A percentile compares a stretch with the other conserved stretches of the same genome.
These are phyloP conservation scores for Garrulus glandarius DNA, from an alignment of 2,797 vertebrate species.

Conservation along the genomic window DNA sequence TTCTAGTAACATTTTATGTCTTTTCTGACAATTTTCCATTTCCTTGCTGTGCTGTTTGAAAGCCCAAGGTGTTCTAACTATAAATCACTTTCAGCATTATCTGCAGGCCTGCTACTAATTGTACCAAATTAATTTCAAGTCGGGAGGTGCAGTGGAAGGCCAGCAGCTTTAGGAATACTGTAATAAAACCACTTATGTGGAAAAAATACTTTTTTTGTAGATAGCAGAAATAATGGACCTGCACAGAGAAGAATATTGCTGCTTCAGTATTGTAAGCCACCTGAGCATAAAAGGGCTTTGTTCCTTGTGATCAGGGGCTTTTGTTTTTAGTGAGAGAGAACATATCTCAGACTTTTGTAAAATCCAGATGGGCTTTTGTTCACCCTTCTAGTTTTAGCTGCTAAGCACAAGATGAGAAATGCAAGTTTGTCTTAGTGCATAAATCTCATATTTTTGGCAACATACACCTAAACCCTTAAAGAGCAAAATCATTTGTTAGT, in stretches of 20 bases:
- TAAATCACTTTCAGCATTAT: background rate
- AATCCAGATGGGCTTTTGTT: background rate
- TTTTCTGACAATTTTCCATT: background rate
- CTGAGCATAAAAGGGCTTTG: background rate
- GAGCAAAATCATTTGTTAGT: background rate
- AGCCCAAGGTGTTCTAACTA: background rate
- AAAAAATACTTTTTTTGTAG: background rate
- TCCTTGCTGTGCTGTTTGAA: constrained; percentile 5
- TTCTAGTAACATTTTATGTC: background rate
- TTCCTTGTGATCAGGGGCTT: background rate
- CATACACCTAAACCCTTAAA: background rate
- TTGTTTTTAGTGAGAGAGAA: background rate
- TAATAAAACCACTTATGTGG: background rate
- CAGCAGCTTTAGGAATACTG: background rate
- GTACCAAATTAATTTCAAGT: background rate
- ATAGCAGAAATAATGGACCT: background rate
- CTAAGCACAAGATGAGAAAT: background rate
- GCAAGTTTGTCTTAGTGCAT: background rate
- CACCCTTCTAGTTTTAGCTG: background rate
- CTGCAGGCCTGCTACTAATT: background rate
- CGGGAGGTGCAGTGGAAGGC: background rate
- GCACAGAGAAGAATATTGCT: background rate
- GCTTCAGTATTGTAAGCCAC: background rate
- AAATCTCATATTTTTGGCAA: background rate
- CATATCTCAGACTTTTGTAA: background rate